A percentile compares a stretch with the other conserved stretches of the same genome.
Evolutionary conservation across 2,113 vertebrate genomes (phyloP).

Genomic region (Anhinga anhinga): DNA sequence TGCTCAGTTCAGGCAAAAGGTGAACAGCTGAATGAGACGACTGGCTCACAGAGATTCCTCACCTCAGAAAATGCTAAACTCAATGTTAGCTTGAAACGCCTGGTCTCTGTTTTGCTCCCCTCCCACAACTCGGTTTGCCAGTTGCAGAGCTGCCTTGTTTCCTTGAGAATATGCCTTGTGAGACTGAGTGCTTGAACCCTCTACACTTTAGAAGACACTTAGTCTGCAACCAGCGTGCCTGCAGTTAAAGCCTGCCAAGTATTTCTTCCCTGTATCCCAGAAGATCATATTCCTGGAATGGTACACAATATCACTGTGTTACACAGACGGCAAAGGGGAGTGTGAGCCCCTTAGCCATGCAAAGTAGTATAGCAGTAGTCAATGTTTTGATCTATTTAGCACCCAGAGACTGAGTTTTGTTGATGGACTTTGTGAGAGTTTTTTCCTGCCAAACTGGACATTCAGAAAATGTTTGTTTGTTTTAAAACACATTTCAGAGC

Average conservation of each 20-base stretch:
- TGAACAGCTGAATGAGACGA: background rate
- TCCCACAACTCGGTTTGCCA: background rate
- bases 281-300: background rate
- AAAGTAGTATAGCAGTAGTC: background rate
- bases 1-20: background rate
- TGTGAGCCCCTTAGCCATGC: background rate
- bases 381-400: background rate
- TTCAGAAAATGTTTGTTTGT: background rate
- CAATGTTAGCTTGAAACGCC: background rate
- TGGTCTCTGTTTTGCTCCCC: background rate
- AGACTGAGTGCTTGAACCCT: background rate
- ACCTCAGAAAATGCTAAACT: background rate
- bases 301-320: background rate
- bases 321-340: background rate
- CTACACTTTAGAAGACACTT: background rate
- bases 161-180: accelerated
- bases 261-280: background rate
- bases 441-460: background rate
- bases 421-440: background rate
- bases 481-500: background rate
- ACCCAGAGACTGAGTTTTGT: background rate
- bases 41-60: background rate
- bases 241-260: background rate
- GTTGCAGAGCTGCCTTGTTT: background rate
- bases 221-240: background rate